Base-by-base conservation (phyloP, 2,888 invertebrate species). In the Cephus nigrinus region DNA sequence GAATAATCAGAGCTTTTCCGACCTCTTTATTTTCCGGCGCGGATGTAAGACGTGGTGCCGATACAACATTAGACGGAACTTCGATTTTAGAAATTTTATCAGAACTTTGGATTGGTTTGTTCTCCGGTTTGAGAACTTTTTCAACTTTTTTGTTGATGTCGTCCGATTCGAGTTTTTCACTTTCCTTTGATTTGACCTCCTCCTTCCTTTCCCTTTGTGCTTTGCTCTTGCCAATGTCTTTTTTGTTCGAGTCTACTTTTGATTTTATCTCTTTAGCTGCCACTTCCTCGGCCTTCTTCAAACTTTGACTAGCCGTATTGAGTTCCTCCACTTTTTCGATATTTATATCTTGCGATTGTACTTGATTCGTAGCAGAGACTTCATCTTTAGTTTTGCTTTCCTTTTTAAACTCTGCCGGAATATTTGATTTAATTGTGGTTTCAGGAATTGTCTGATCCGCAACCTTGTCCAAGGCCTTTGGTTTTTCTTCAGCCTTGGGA, bases 1-100 rank as follows among this genome's bases (percentile, higher is more conserved):
- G 84, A 36, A 84, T 85, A 73, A 84, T 84, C 75, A 85, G 73
- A 73, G 85, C 84, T 78, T 85, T 86, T 5, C 83, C 83, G 11
- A 75, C 78, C 80, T 78, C 71, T 75, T 15, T 76, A 75, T 36
- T 11, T 69, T 71, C 77, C n/a, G 33, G 5, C 74, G 74, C 74
- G 74, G 55, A 55, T 55, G 9, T 55, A 23, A 23, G 9, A 55
- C 23, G 9, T 55, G 23, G 9, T 23, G 3, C 55, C 9, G 55
- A 32, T 31, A 12, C 12, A 71, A 71, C 31, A 33, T 71, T 33
- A 71, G 71, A 71, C 15, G 30, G 31, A 32, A 33, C 15, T 23
- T 71, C 71, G 71, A 31, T 23, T 23, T 55, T 55, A 55, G 55
- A 23, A 71, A 71, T 31, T 71, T 33, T 71, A 32, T 71, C 32